Evolutionary conservation across 2,888 invertebrate species (phyloP).

Genomic region (Spisula solida): DNA sequence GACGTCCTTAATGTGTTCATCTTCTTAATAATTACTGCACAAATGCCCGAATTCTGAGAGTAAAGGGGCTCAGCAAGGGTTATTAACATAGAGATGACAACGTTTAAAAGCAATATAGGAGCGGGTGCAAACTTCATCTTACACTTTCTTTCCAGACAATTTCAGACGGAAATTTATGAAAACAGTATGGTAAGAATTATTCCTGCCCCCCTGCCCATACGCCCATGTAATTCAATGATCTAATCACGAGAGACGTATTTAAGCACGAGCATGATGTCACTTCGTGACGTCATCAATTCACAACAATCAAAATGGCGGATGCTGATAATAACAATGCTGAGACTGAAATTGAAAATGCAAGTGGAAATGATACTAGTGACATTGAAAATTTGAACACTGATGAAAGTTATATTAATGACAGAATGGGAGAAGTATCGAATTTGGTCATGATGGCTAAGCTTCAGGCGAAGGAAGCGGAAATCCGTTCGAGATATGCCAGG

Average conservation of each 20-base stretch:
- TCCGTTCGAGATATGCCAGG: constrained; percentile 62
- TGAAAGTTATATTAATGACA: neutral
- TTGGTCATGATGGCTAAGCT: constrained; percentile 52
- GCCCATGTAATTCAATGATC: too few relatives aligned
- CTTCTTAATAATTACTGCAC: too few relatives aligned
- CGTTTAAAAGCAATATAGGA: too few relatives aligned
- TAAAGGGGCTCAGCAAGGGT: too few relatives aligned
- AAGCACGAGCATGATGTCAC: neutral
- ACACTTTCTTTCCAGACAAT: too few relatives aligned
- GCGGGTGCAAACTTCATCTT: too few relatives aligned
- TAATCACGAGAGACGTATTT: neutral
- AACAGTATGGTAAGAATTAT: too few relatives aligned
- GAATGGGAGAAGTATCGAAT: constrained; percentile 46
- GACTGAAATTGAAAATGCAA: neutral
- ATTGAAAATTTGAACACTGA: neutral
- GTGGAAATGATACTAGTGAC: neutral
- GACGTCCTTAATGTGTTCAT: too few relatives aligned
- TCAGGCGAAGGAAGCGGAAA: constrained; percentile 62
- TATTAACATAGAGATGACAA: too few relatives aligned
- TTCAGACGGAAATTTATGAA: too few relatives aligned
- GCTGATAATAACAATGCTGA: neutral
- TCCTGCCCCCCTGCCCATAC: too few relatives aligned
- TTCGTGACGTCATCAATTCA: neutral
- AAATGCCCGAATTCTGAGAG: too few relatives aligned
- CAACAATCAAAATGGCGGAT: constrained; percentile 16